Evolutionary conservation across 2,888 invertebrate species (phyloP).

Genomic region (Pimpla rufipes): DNA sequence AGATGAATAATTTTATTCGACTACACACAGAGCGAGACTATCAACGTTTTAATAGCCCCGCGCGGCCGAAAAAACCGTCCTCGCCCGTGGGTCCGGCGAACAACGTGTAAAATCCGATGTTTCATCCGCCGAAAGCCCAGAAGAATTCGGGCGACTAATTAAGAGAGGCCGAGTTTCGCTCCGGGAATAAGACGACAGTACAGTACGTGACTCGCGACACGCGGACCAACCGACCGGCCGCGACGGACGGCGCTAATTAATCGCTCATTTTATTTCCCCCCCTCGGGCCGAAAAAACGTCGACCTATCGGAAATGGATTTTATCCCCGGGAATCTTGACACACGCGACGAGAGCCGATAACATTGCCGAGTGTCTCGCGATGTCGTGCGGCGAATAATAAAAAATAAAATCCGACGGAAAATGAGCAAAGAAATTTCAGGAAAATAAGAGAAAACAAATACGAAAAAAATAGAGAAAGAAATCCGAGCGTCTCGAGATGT

Average conservation of each 20-base stretch:
- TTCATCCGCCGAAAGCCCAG: background rate
- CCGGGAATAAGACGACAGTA: background rate
- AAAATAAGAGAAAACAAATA: too few relatives aligned
- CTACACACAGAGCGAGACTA: background rate
- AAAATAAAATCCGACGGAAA: conserved; percentile 18
- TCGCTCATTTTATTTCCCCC: conserved; percentile 26
- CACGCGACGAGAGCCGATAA: conserved; percentile 45
- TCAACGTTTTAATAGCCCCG: conserved; percentile 9
- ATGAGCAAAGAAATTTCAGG: background rate
- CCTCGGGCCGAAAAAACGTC: background rate
- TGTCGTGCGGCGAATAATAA: too few relatives aligned
- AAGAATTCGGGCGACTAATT: conserved; percentile 31
- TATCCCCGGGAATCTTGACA: conserved; percentile 47
- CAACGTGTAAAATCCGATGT: conserved; percentile 22
- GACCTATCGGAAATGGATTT: conserved; percentile 24
- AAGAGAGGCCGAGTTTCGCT: conserved; percentile 24
- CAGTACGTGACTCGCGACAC: background rate
- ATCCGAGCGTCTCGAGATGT: too few relatives aligned
- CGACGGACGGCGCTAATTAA: conserved; percentile 32
- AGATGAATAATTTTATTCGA: background rate
- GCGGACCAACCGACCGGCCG: background rate
- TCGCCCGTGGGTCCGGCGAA: background rate
- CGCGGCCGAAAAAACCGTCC: background rate
- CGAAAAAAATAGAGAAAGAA: too few relatives aligned
- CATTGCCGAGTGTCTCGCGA: conserved; percentile 3